Evolutionary conservation across 2,888 invertebrate species (phyloP), one percentile per base, ranked within the genome.

Genomic region (Morpho achilles): DNA sequence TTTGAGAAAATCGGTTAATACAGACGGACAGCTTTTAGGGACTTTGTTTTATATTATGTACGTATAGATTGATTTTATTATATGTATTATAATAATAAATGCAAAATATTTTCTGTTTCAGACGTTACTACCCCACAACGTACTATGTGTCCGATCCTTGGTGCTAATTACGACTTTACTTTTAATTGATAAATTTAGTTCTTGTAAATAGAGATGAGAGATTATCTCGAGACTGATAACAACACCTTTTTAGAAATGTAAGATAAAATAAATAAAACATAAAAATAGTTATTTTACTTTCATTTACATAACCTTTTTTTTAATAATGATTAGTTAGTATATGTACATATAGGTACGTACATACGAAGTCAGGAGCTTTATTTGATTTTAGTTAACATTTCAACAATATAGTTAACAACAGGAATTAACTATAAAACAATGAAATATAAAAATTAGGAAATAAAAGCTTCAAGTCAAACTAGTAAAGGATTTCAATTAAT

Each of bases 81-180:
- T 32, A 32, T 32, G 32, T 32, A 32, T 32, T 32, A 32, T 32
- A 51, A 57, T 51, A 51, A 44, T 51, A 23, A 46, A 32, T 32
- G 32, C 4, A 5, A 32, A 32, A 32, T 55, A 49, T 10, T 57
- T 69, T 16, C 16, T 68, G 54, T 74, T 75, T 3, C 70, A 75
- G 75, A 45, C 64, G 64, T 9, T 73, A 73, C 65, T 72, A 71
- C 63, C 66, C 69, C 16, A 53, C 62, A 0, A 62, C 65, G 5
- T 70, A 71, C 60, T 64, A 70, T 55, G 67, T 68, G 45, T 64
- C 63, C 46, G 69, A 63, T 39, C 62, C 67, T n/a, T 76, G 75
- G 74, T 74, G 65, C 50, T 72, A 58, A 73, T 44, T 22, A 9
- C 8, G 7, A 10, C 39, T 10, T 44, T 48, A 42, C 8, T 22